phyloP scores from a whole-genome alignment of 2,888 invertebrate genomes.

The Acheta domesticus region DNA sequence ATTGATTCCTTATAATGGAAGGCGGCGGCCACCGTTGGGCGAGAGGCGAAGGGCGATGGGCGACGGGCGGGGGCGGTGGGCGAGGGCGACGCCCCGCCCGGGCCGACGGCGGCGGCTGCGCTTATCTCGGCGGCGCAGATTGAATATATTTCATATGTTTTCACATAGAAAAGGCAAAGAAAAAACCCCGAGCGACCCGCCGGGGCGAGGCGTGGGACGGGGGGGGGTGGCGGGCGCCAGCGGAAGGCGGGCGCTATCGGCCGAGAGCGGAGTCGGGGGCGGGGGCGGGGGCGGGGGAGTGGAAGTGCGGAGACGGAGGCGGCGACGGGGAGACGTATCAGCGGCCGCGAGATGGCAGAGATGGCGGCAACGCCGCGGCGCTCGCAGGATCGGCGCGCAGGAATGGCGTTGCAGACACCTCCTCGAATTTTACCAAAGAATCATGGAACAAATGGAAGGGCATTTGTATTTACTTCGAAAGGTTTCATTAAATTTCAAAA shows the following conservation, averaged over 20 bases:
- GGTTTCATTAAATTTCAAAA: too few species aligned
- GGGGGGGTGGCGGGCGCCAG: not conserved
- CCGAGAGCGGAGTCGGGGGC: conserved; percentile 34
- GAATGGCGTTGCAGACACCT: too few species aligned
- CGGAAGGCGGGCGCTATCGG: conserved; percentile 32
- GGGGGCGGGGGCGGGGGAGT: conserved; percentile 39
- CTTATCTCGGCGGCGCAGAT: conserved; percentile 65
- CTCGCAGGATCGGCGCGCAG: too few species aligned
- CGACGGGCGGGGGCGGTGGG: not conserved
- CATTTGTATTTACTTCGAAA: too few species aligned
- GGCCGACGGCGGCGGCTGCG: conserved; percentile 32
- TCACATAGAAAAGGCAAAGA: conserved; percentile 45
- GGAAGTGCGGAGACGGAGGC: conserved; percentile 32
- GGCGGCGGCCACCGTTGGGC: conserved; percentile 37
- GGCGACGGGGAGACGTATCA: not conserved
- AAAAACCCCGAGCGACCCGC: conserved; percentile 30
- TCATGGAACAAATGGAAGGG: too few species aligned
- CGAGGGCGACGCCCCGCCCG: conserved; percentile 44
- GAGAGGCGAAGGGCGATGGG: too few species aligned
- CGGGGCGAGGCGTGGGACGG: conserved; percentile 25
- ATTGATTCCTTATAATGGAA: conserved; percentile 46
- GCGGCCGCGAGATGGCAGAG: too few species aligned
- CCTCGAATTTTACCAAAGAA: too few species aligned
- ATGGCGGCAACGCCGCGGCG: too few species aligned
- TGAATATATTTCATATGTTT: conserved; percentile 67